Evolutionary conservation across 2,113 vertebrate genomes (phyloP), one percentile per base, ranked within the genome.

Genomic region (Mormyrus lacerda): DNA sequence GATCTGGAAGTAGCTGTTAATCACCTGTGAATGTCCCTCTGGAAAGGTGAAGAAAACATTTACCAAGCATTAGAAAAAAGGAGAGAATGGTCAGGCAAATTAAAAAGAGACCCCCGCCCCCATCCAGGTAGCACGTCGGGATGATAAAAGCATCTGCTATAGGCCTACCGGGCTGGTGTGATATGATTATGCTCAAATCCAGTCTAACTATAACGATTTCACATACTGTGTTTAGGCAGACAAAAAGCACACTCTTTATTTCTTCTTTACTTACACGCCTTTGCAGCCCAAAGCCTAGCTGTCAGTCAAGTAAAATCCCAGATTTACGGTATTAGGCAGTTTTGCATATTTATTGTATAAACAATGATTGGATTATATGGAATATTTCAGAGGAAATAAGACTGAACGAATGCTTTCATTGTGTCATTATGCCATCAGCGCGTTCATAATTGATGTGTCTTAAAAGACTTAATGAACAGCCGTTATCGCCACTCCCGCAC

Each of bases 261-360:
- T 85, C 1, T 47, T 47, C 31, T 47, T 48, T 48, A 85, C 10
- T 85, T n/a, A n/a, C 11, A 27, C 10, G 45, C 4, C 2, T 47
- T 45, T n/a, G 83, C 44, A 47, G 44, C 24, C 8, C 83, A 35
- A 39, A 87, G 48, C 85, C 85, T 8, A 53, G 50, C 85, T 87
- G 85, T 55, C 85, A 87, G 7, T 87, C 85, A 87, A 8, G 21
- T 3, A 19, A 87, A 87, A 87, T 87, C 85, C 85, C 85, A 31
- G 48, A 55, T 87, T 53, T 87, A 39, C 7, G 85, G 85, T 13
- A 53, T 87, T 55, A 87, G 47, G 31, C 85, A 53, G 85, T 87
- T 31, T 84, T 53, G 85, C 85, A 53, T 53, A 87, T 87, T 87
- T 87, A 87, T 87, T 87, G 85, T 87, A 53, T 87, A 53, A 87